Base-by-base conservation (phyloP, 1,140 invertebrate species). In the Adelges cooleyi region DNA sequence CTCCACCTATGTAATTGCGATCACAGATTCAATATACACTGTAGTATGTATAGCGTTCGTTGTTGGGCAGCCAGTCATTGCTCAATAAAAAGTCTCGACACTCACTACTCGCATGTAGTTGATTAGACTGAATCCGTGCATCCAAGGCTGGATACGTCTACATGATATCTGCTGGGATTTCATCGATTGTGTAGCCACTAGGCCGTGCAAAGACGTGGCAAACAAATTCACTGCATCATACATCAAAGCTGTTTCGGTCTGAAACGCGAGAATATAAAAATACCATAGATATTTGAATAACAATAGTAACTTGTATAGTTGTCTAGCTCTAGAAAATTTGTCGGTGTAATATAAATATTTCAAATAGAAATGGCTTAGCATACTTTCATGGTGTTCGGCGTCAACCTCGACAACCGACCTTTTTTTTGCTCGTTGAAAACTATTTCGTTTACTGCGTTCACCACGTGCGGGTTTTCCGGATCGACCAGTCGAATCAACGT, bases 61-160 rank as follows among this genome's bases (percentile, higher is more conserved):
- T 38, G 36, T 8, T 38, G 6, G 36, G 6, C 36, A 13, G 13
- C 6, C 13, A 6, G 36, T 8, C 6, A 13, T 8, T 8, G 29
- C 11, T 33, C 11, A 6, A 33, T 33, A 33, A 11, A 33, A 33
- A 6, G 11, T 6, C 11, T 33, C 11, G 11, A 33, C 5, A 33
- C 84, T 84, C 77, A 95, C 93, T 71, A 94, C 89, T 81, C 92
- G 94, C 91, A 98, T 96, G 72, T 96, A 97, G 78, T 96, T 97
- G 65, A 95, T 90, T 20, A 98, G 80, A 69, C 89, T 93, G 74
- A 91, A 90, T 52, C 95, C 95, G 73, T 95, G 89, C 4, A 86
- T 85, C 93, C 93, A 97, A 0, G 87, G 85, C 71, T 86, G 86
- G 65, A 92, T 88, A 72, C 90, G 86, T 68, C 93, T 90, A 73